Evolutionary conservation across 2,797 vertebrate genomes (phyloP).

Genomic region (Clarias fuscus): DNA sequence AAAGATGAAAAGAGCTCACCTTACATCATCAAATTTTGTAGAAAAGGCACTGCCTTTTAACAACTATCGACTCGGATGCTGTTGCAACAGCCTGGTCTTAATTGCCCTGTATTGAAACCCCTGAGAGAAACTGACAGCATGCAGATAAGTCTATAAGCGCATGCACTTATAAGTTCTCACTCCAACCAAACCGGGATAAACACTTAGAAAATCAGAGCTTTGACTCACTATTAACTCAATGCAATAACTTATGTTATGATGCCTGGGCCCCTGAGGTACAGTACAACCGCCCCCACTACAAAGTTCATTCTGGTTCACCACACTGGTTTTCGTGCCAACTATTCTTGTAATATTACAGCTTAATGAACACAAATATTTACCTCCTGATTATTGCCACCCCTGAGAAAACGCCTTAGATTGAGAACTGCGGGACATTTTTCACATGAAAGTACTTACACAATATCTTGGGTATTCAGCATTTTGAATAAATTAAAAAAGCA

Average conservation of each 20-base stretch:
- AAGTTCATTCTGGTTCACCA: neutral
- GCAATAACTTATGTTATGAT: neutral
- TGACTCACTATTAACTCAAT: neutral
- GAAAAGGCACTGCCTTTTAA: conserved; percentile 6
- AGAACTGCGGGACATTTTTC: conserved; percentile 10
- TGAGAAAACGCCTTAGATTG: neutral
- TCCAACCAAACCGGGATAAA: neutral
- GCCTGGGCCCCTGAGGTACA: neutral
- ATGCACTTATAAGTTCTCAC: neutral
- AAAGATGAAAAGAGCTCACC: conserved; percentile 20
- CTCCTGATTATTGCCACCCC: conserved; percentile 26
- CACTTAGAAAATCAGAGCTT: neutral
- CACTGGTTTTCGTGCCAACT: conserved; percentile 12
- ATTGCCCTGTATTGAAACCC: neutral
- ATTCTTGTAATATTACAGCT: conserved; percentile 23
- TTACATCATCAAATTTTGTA: conserved; percentile 36
- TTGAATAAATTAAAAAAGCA: conserved; percentile 18
- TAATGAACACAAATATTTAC: conserved; percentile 30
- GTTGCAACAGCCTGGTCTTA: neutral
- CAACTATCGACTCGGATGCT: conserved; percentile 7
- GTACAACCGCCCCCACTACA: neutral
- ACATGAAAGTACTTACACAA: neutral
- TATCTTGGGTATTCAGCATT: conserved; percentile 13
- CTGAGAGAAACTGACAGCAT: conserved; percentile 8
- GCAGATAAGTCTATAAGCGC: conserved; percentile 1